A percentile compares a stretch with the other conserved stretches of the same genome.
Evolutionary conservation across 2,888 invertebrate genomes (phyloP).

Genomic region (Poecilus cupreus): DNA sequence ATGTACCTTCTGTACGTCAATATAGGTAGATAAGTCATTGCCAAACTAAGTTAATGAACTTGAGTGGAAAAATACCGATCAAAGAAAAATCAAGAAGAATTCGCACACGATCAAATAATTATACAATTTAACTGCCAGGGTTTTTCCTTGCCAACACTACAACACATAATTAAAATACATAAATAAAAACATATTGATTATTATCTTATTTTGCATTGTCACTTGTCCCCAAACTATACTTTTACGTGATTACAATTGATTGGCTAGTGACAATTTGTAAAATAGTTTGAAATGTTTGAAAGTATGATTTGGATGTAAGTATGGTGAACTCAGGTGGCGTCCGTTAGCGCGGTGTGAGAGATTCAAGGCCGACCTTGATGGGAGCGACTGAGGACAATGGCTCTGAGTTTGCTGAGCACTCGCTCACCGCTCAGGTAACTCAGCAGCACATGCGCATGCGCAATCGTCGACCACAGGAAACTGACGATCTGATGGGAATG

Average conservation of each 20-base stretch:
- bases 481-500: slow-evolving; percentile 33
- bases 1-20: too few relatives aligned
- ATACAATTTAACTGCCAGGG: background rate
- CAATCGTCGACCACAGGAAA: slow-evolving; percentile 32
- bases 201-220: too few relatives aligned
- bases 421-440: too few relatives aligned
- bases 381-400: slow-evolving; percentile 36
- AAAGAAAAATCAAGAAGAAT: background rate
- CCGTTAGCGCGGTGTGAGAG: background rate
- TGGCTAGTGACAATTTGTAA: too few relatives aligned
- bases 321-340: background rate
- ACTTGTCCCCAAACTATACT: too few relatives aligned
- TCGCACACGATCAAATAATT: background rate
- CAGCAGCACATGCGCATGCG: slow-evolving; percentile 6
- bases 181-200: too few relatives aligned
- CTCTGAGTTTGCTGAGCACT: slow-evolving; percentile 9
- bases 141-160: too few relatives aligned
- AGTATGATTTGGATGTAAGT: too few relatives aligned
- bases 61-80: background rate
- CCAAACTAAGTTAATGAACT: slow-evolving; percentile 1
- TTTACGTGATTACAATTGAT: too few relatives aligned
- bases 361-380: slow-evolving; percentile 48
- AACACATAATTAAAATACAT: too few relatives aligned
- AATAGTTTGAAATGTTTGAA: too few relatives aligned
- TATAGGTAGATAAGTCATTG: background rate